Conservation (phyloP, 23 tunicate genomes). For the Oikopleura dioica region DNA sequence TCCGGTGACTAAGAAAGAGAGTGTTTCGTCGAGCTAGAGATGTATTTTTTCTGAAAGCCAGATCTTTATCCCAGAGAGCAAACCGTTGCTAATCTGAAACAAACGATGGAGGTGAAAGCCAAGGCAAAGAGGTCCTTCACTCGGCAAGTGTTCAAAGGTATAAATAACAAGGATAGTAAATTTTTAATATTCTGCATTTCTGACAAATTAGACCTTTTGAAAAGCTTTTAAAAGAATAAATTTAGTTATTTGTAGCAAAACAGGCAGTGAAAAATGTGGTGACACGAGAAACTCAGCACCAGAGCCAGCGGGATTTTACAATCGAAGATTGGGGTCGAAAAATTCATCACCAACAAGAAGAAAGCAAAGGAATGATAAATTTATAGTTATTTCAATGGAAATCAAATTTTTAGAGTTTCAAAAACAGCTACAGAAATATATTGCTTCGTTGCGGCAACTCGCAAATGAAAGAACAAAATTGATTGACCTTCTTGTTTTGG, state of each 20-base stretch:
- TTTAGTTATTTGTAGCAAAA: too few species aligned
- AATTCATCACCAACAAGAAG: constrained; percentile 9
- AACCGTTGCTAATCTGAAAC: not conserved
- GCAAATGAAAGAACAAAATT: not conserved
- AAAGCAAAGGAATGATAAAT: constrained; percentile 4
- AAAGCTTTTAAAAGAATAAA: too few species aligned
- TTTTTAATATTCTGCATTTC: too few species aligned
- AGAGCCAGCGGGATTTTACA: not conserved
- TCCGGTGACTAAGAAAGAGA: too few species aligned
- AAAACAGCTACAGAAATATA: not conserved
- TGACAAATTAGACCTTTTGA: too few species aligned
- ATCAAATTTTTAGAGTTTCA: constrained; percentile 7
- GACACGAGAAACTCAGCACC: not conserved
- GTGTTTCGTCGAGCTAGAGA: too few species aligned
- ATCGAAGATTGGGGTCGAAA: constrained; percentile 9
- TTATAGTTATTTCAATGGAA: not conserved
- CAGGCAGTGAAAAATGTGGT: not conserved
- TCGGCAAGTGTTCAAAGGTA: not conserved
- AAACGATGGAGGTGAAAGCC: constrained; percentile 13
- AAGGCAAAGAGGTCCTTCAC: constrained; percentile 12
- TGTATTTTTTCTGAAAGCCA: too few species aligned
- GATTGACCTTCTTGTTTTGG: not conserved
- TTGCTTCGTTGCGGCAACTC: not conserved
- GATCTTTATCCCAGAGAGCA: too few species aligned
- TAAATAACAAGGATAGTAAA: too few species aligned